Base-by-base conservation (phyloP, 1,140 invertebrate genomes). In the Drosophila punjabiensis region DNA sequence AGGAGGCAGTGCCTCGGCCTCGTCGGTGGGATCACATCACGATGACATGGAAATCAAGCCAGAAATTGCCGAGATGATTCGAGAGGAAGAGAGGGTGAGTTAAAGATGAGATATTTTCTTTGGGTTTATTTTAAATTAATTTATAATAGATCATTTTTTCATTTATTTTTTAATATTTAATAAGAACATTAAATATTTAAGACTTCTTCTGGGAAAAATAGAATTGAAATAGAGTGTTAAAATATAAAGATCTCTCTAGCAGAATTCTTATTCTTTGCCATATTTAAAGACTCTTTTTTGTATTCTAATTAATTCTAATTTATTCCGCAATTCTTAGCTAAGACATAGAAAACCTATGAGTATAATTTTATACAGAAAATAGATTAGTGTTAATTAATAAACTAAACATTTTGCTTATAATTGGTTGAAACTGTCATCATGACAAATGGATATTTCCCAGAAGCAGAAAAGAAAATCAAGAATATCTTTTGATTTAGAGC, bases 21-120 rank as follows among this genome's bases (percentile, higher is more conserved):
- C 81, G 1, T 87, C 91, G 59, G 74, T 79, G 76, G 83, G 82
- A 0, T 85, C 74, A 6, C 92, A 93, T 75, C 92, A 93, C 80
- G 97, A 98, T 86, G 97, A 98, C 93, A 95, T 97, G 93, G 97
- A 98, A 94, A 97, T 98, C 93, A 97, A 98, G 84, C 97, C 97
- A 8, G 97, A 97, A 93, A 98, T 98, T 94, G 97, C 97, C 35
- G 97, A 98, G 94, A 98, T 98, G 97, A 98, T 98, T 91, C 96
- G 97, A 93, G 97, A 98, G 94, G 97, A 98, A 94, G 97, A 98
- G 95, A 95, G 97, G 97, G 97, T 98, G 93, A 98, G 97, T 97
- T 30, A 6, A 2, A 0, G 13, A 24, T 50, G 1, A 55, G 11
- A 35, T 20, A 55, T 13, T n/a, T 33, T 18, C 1, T n/a, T 11